Percentiles rank a stretch among this genome's conserved stretches.
Evolutionary conservation across 2,797 vertebrate species (phyloP).

Genomic region (Artibeus lituratus): DNA sequence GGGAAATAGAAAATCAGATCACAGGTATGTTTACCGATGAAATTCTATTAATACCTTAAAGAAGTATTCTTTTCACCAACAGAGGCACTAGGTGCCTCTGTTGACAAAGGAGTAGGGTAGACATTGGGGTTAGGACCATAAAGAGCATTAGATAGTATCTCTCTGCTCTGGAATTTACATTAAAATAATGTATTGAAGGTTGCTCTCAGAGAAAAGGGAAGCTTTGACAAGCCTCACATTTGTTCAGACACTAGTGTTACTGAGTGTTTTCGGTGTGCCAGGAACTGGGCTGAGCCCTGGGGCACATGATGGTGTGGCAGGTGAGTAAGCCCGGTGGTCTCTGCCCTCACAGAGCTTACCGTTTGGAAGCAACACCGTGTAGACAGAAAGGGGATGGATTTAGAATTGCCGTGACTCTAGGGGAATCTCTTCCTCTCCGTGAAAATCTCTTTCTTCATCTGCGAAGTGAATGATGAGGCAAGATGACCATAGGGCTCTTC

Average conservation of each 20-base stretch:
- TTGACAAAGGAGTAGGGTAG: background rate
- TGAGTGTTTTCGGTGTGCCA: background rate
- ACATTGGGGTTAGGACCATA: background rate
- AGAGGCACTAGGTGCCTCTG: background rate
- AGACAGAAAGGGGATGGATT: background rate
- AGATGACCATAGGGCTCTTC: background rate
- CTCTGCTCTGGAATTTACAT: slow-evolving; percentile 52
- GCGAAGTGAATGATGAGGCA: background rate
- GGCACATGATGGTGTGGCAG: background rate
- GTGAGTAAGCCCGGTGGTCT: background rate
- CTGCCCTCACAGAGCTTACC: background rate
- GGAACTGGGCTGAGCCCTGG: background rate
- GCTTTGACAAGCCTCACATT: slow-evolving; percentile 58
- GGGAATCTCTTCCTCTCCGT: background rate
- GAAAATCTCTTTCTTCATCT: background rate
- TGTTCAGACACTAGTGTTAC: slow-evolving; percentile 53
- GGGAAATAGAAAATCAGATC: slow-evolving; percentile 98
- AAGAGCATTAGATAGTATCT: slow-evolving; percentile 32
- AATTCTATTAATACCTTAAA: background rate
- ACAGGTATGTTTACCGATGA: slow-evolving; percentile 87
- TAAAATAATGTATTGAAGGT: slow-evolving; percentile 56
- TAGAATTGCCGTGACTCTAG: background rate
- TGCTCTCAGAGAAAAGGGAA: slow-evolving; percentile 56
- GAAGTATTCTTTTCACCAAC: background rate
- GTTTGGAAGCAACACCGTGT: background rate